A percentile compares a stretch with the other conserved stretches of the same genome.
Evolutionary conservation across 2,888 invertebrate species (phyloP).

Genomic region (Labia minor): DNA sequence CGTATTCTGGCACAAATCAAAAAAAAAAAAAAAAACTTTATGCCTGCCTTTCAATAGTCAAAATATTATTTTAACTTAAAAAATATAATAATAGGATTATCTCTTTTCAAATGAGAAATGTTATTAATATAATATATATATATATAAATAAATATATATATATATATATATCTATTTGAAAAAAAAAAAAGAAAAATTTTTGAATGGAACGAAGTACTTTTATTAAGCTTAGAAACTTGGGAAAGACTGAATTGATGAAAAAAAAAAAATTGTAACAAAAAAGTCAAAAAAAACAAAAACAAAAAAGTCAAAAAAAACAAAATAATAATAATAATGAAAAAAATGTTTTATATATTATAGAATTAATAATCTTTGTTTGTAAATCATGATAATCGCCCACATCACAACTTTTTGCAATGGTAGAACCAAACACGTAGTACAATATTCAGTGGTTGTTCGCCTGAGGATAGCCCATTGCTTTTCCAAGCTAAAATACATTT

Average conservation of each 20-base stretch:
- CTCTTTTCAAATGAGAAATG: not conserved
- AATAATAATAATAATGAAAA: conserved; percentile 16
- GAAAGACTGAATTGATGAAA: conserved; percentile 19
- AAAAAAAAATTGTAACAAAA: conserved; percentile 14
- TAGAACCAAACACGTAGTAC: not conserved
- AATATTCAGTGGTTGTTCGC: not conserved
- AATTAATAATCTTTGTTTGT: conserved; percentile 16
- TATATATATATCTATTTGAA: too few species aligned
- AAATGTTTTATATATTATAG: conserved; percentile 20
- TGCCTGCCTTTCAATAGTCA: not conserved
- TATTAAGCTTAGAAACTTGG: conserved; percentile 18
- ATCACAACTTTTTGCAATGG: conserved; percentile 14
- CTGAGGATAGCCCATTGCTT: not conserved
- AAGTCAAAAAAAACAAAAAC: too few species aligned
- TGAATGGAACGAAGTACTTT: conserved; percentile 7
- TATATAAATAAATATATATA: not conserved
- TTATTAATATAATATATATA: not conserved
- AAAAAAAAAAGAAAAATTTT: not conserved
- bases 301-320: too few species aligned
- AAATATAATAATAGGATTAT: conserved; percentile 3
- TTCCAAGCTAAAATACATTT: conserved; percentile 36
- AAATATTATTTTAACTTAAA: conserved; percentile 8
- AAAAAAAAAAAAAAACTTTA: not conserved
- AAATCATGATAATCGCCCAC: conserved; percentile 17
- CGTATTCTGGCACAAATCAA: not conserved